Evolutionary conservation across 2,888 invertebrate species (phyloP), one percentile per base, ranked within the genome.

Genomic region (Rotaria socialis): DNA sequence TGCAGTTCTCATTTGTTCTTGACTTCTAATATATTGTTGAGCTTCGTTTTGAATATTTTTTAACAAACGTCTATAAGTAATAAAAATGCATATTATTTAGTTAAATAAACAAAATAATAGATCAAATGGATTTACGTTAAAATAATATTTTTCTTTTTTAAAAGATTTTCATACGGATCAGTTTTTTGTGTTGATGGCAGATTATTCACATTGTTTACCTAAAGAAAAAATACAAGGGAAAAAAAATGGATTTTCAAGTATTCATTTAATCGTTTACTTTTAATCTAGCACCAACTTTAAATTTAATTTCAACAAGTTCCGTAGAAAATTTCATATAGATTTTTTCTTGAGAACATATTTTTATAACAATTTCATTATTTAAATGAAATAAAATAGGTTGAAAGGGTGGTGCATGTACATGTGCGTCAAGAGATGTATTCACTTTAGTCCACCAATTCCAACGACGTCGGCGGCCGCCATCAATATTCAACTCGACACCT

Each of bases 371-470:
- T 85, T 89, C 86, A 14, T 88, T 88, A 86, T 90, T 90, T 35
- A 91, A 87, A 3, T 89, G 89, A 85, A 91, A 89, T 84, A 89
- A 89, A 87, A 91, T 89, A 4, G 91, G 91, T 87, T 91, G 91
- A 87, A 91, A 90, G 1, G 91, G 91, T 14, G 91, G 91, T 6
- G 91, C 91, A 87, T 91, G 91, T 0, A 90, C 89, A 80, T 88
- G 88, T 24, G 85, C 74, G 22, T 85, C 80, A 67, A 90, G 90
- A 22, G 74, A 50, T 19, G 88, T 88, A 75, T 89, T 89, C 80
- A 90, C 90, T 86, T 89, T 89, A 3, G 67, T 74, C 50, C 74
- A 52, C 91, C 91, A 91, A 14, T 86, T 87, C 91, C 91, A 91
- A 52, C 88, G 88, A n/a, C 89, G 88, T 85, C 89, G 89, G 86